Percentiles rank a stretch among this genome's conserved stretches.
These are phyloP conservation scores for Nansenia antarctica DNA, from an alignment of 2,113 vertebrate genomes.

Conservation along the genomic window DNA sequence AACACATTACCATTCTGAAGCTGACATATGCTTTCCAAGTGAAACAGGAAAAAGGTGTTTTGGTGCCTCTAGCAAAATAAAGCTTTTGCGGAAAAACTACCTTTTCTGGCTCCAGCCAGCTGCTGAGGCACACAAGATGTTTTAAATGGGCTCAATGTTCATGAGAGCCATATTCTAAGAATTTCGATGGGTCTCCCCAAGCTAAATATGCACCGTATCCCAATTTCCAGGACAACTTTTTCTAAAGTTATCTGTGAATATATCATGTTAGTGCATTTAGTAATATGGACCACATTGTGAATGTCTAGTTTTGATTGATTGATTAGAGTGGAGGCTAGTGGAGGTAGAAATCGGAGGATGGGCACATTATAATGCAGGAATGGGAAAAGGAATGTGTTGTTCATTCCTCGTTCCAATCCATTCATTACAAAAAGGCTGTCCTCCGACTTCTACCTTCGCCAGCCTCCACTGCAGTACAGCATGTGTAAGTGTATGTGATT, in stretches of 20 bases:
- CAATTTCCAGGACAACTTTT: slow-evolving; percentile 49
- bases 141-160: slow-evolving; percentile 77
- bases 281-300: slow-evolving; percentile 5
- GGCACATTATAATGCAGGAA: too few relatives aligned
- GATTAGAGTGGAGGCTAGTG: too few relatives aligned
- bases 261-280: slow-evolving; percentile 25
- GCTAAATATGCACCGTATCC: slow-evolving; percentile 60
- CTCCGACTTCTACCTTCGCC: too few relatives aligned
- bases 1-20: slow-evolving; percentile 89
- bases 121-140: slow-evolving; percentile 70
- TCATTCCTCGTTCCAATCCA: too few relatives aligned
- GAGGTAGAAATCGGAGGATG: too few relatives aligned
- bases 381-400: too few relatives aligned
- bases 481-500: too few relatives aligned
- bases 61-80: slow-evolving; percentile 87
- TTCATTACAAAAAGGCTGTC: too few relatives aligned
- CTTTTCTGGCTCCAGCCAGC: slow-evolving; percentile 77
- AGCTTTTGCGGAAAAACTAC: slow-evolving; percentile 75
- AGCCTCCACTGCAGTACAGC: too few relatives aligned
- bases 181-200: slow-evolving; percentile 63
- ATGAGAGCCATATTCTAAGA: slow-evolving; percentile 56
- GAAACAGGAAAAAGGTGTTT: slow-evolving; percentile 90
- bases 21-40: slow-evolving; percentile 82
- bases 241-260: slow-evolving; percentile 35
- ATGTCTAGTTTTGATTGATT: slow-evolving; percentile 4